Evolutionary conservation across 2,113 vertebrate genomes (phyloP), one percentile per base, ranked within the genome.

Genomic region (Podarcis cretensis): DNA sequence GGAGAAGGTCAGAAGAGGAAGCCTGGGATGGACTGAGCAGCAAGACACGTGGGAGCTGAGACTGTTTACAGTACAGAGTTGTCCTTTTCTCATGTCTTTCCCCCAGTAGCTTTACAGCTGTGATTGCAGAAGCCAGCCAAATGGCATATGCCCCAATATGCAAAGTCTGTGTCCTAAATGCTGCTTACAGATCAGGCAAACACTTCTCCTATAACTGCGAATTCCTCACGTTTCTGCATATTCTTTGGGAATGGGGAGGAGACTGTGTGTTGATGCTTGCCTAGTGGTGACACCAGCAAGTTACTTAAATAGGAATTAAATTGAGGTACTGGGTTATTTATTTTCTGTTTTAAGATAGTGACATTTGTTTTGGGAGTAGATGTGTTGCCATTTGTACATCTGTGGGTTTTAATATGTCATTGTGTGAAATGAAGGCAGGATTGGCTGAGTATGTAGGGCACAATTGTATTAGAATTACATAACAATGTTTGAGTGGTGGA

Each of bases 401-500:
- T 81, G 25, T 73, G 43, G 77, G 82, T 54, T 66, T 57, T 65
- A 76, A 89, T 96, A 94, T 89, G 90, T 94, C 95, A 95, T 93
- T 95, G 88, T 94, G 94, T 80, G 92, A 96, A 97, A 97, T 95
- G 97, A 96, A 84, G 86, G 94, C 97, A 95, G 98, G 98, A 98
- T 98, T 99, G 98, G 97, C 95, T 27, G 92, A 95, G 97, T 98
- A 98, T 99, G 98, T 99, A 99, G 98, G 98, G 97, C 98, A 98
- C 97, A 98, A 97, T 97, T 98, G 97, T 98, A 97, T 97, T 97
- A 96, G 97, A 97, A 97, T 98, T 98, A 98, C 96, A 96, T 98
- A 98, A 98, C 98, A 90, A 7, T 88, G 96, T 97, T 83, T 97
- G 96, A 96, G 96, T 95, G 96, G 95, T 97, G 92, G 94, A 95